These are phyloP conservation scores for Gymnothorax javanicus DNA, from an alignment of 2,797 vertebrate species.

Conservation along the genomic window DNA sequence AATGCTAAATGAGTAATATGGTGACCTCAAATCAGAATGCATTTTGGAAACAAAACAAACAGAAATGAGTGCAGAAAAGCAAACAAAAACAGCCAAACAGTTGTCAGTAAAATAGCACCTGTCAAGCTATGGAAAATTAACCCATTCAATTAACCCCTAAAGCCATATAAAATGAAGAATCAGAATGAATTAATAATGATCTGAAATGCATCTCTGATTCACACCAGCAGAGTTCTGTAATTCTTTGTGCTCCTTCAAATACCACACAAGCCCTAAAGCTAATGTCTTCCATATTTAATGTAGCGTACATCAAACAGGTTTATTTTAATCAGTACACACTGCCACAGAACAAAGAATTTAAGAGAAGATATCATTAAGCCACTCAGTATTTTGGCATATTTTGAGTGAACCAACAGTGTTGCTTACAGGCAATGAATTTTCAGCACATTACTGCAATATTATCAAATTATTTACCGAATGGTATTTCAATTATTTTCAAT, in stretches of 20 bases:
- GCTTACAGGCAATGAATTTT: neutral
- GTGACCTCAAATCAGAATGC: neutral
- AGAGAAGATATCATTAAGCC: neutral
- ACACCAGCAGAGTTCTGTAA: neutral
- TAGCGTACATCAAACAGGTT: constrained; percentile 1
- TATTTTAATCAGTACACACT: neutral
- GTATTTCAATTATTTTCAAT: neutral
- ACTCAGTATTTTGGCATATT: neutral
- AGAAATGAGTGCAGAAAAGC: neutral
- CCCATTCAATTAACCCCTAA: neutral
- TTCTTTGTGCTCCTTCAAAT: constrained; percentile 14
- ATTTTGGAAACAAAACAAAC: neutral
- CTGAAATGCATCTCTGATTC: neutral
- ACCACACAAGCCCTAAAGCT: constrained; percentile 8
- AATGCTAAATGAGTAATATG: neutral
- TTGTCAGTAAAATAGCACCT: neutral
- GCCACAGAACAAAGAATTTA: neutral
- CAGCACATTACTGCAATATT: neutral
- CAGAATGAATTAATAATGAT: neutral
- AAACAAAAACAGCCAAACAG: neutral
- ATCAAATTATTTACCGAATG: neutral
- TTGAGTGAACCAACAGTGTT: neutral
- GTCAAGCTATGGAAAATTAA: neutral
- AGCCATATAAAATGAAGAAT: neutral
- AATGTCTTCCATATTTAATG: constrained; percentile 3